Percentiles rank a stretch among this genome's conserved stretches.
These are phyloP conservation scores for Oreonectes daqikongensis DNA, from an alignment of 2,797 vertebrate species.

Conservation along the genomic window DNA sequence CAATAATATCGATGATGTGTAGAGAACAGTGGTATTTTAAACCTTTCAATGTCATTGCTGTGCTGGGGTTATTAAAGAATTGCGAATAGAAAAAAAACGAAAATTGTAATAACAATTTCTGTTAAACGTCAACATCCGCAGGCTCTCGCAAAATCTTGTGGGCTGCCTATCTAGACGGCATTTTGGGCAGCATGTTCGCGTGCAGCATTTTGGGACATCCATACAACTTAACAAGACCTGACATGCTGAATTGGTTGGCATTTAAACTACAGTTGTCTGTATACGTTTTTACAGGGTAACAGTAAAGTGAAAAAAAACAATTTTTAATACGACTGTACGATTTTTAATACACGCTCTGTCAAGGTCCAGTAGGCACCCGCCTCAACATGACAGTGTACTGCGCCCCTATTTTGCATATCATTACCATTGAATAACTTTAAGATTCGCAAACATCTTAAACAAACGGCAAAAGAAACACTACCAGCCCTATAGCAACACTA, in stretches of 20 bases:
- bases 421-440: background rate
- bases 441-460: background rate
- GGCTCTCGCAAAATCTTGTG: no score
- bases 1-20: slow-evolving; percentile 43
- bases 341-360: background rate
- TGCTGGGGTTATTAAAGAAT: background rate
- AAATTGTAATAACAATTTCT: background rate
- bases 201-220: background rate
- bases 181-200: background rate
- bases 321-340: background rate
- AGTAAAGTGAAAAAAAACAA: no score
- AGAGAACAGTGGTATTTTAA: slow-evolving; percentile 6
- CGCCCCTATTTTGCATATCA: background rate
- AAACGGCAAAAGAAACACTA: background rate
- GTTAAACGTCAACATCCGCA: background rate
- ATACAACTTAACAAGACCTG: background rate
- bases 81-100: background rate
- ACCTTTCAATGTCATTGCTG: background rate
- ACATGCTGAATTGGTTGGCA: no score
- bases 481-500: background rate
- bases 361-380: slow-evolving; percentile 30
- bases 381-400: background rate
- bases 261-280: no score
- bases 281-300: no score
- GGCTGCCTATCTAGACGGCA: background rate